Evolutionary conservation across 2,888 invertebrate genomes (phyloP), one percentile per base, ranked within the genome.

Genomic region (Caenorhabditis drosophilae): DNA sequence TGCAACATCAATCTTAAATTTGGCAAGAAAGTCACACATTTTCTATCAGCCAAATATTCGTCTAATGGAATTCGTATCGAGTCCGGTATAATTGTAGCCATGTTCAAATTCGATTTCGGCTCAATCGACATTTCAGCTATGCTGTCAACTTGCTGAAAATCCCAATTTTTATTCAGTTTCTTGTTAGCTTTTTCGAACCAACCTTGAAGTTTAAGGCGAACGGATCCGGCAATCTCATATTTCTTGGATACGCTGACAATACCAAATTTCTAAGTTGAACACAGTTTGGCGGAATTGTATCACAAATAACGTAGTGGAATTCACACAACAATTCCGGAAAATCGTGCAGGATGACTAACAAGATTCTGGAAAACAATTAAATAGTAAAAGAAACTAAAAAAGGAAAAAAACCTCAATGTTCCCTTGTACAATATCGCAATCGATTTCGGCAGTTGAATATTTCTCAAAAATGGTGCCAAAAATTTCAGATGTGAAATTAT

Each of bases 291-390:
- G 98, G 97, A 79, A 99, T 97, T 64, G 93, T 95, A 85, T 99
- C 98, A 85, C 98, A 97, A 86, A 99, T 95, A 42, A 93, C 92
- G 85, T 97, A 97, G 85, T 98, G 96, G 85, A 96, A 97, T 84
- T 99, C 98, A 85, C 97, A 97, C 49, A 99, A 88, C 85, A 99
- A 95, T 86, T 99, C 98, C 0, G 98, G 98, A 85, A 99, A 99
- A 85, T 99, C 98, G 84, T 99, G 98, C 12, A 98, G 88, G 27
- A 99, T 87, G 0, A 99, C 95, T 36, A 98, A 87, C 49, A 99
- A 87, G 9, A 99, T 93, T 68, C 96, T 89, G 27, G 56, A 62
- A 48, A 25, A 31, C 12, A 31, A 31, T 4, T 7, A 11, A 4
- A n/a, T 36, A 12, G 7, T 36, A 36, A n/a, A 31, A 38, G 1